Conservation (phyloP, 2,797 vertebrate genomes). For the Protonibea diacanthus region DNA sequence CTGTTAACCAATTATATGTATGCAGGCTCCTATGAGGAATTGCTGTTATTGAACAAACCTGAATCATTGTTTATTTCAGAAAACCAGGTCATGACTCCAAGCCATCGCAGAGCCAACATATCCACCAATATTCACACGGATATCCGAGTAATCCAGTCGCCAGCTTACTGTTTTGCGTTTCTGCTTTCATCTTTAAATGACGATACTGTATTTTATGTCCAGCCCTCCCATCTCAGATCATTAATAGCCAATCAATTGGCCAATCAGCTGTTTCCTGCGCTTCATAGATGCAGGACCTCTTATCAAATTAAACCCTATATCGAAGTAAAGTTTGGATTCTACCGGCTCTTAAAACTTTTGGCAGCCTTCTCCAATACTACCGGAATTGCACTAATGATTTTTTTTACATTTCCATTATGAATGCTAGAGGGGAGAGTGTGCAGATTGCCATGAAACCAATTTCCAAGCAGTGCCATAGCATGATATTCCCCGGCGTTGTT, state of each 20-base stretch:
- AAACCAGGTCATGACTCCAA: background rate
- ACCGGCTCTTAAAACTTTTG: background rate
- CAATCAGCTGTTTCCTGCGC: background rate
- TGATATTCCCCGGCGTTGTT: conserved; percentile 13
- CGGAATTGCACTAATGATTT: conserved; percentile 32
- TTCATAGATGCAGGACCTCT: background rate
- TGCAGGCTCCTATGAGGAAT: background rate
- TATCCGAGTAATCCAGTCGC: background rate
- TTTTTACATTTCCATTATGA: conserved; percentile 10
- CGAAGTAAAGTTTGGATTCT: conserved; percentile 9
- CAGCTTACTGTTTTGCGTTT: background rate
- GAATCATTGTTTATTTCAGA: conserved; percentile 10
- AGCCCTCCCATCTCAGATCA: background rate
- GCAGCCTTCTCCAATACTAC: conserved; percentile 5
- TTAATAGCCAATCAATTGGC: background rate
- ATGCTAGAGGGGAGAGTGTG: background rate
- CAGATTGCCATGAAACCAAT: conserved; percentile 37
- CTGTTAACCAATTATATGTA: background rate
- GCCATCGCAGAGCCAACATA: background rate
- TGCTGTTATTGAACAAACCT: background rate
- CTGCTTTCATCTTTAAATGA: conserved; percentile 2
- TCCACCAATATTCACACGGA: background rate
- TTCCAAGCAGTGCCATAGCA: conserved; percentile 13
- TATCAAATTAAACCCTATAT: background rate
- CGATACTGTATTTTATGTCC: conserved; percentile 1